Conservation (phyloP, 2,113 vertebrate species). For the Nestor notabilis region DNA sequence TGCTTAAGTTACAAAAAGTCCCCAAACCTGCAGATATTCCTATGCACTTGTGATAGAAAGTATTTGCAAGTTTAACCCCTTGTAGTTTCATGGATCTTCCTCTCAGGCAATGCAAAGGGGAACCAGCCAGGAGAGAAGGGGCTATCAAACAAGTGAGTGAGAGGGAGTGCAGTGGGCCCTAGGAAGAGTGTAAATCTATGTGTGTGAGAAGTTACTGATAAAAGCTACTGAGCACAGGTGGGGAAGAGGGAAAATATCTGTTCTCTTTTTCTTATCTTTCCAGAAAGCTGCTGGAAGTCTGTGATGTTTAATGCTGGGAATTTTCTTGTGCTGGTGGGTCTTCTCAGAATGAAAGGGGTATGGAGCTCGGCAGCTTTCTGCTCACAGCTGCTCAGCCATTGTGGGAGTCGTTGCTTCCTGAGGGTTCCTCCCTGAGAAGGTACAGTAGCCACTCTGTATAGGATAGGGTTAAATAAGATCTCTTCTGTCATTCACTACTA, state of each 20-base stretch:
- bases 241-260: neutral
- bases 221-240: neutral
- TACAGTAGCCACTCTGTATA: neutral
- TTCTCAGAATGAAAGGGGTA: fast-evolving
- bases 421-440: neutral
- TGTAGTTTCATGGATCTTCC: neutral
- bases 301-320: neutral
- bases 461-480: neutral
- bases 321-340: neutral
- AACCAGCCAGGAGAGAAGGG: neutral
- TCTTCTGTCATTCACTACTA: neutral
- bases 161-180: neutral
- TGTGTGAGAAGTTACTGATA: neutral
- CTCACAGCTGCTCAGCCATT: neutral
- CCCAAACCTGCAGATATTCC: neutral
- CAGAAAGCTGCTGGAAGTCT: neutral
- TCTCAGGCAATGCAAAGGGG: neutral
- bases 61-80: neutral
- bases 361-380: neutral
- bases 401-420: fast-evolving
- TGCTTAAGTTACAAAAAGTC: neutral
- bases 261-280: neutral
- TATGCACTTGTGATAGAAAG: neutral
- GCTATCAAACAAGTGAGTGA: neutral
- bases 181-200: neutral